phyloP scores from a whole-genome alignment of 2,888 invertebrate genomes.

The Conomelus anceps region DNA sequence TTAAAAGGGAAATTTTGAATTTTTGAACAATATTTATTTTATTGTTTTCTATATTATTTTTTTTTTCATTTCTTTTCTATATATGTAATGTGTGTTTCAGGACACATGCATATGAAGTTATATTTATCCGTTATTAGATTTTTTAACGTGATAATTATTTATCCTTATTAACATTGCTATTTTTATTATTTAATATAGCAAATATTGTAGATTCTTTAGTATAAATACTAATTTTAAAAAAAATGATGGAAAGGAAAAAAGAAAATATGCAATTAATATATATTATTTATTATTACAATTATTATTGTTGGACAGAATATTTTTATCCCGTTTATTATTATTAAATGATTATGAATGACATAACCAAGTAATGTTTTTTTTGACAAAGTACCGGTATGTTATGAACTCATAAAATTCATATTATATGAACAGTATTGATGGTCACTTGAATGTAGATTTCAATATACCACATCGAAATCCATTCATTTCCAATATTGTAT shows the following conservation, averaged over 20 bases:
- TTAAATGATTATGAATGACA: background rate
- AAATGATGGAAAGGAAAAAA: background rate
- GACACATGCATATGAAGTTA: background rate
- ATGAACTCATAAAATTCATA: background rate
- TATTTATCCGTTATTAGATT: background rate
- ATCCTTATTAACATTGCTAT: background rate
- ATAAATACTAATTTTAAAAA: background rate
- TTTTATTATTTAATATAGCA: background rate
- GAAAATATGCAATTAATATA: background rate
- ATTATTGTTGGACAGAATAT: background rate
- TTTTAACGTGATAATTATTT: background rate
- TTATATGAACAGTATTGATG: background rate
- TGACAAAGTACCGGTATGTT: background rate
- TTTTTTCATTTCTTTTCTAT: background rate
- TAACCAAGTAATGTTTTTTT: background rate
- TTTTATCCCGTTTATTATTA: background rate
- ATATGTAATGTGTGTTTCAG: background rate
- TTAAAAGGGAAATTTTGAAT: constrained; percentile 3
- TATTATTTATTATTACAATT: background rate
- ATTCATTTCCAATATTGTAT: background rate
- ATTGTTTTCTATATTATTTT: background rate
- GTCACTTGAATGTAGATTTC: background rate
- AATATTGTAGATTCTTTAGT: background rate
- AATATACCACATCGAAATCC: background rate
- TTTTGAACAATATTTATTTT: background rate